phyloP scores from a whole-genome alignment of 2,797 vertebrate species.

The Triplophysa bombifrons region DNA sequence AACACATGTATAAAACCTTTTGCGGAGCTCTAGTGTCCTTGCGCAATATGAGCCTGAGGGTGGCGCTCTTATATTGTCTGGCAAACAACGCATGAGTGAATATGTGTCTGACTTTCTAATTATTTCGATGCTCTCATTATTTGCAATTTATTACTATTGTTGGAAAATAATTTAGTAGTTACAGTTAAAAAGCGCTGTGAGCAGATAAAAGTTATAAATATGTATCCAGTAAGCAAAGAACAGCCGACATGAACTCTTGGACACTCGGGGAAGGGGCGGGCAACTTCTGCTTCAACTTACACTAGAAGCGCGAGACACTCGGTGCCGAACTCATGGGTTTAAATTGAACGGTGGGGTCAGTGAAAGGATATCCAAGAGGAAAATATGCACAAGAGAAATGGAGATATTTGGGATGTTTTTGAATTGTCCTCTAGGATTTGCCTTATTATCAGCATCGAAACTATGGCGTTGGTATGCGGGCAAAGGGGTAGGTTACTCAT shows the following conservation, averaged over 20 bases:
- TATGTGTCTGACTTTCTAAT: too few species aligned
- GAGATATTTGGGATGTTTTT: slow-evolving; percentile 61
- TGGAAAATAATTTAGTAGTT: too few species aligned
- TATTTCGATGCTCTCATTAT: too few species aligned
- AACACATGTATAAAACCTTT: too few species aligned
- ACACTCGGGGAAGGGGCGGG: slow-evolving; percentile 64
- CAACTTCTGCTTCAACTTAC: slow-evolving; percentile 47
- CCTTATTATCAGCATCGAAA: slow-evolving; percentile 61
- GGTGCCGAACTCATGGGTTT: slow-evolving; percentile 1
- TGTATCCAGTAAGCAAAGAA: slow-evolving; percentile 65
- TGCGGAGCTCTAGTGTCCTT: too few species aligned
- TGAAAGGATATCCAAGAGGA: slow-evolving; percentile 33
- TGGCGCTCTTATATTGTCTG: too few species aligned
- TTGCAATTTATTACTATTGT: too few species aligned
- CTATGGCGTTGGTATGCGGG: slow-evolving; percentile 56
- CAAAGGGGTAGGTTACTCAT: slow-evolving; percentile 72
- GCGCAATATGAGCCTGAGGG: too few species aligned
- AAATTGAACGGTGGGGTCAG: slow-evolving; percentile 2
- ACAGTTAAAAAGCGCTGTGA: too few species aligned
- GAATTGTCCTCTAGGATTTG: slow-evolving; percentile 63
- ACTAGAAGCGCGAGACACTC: slow-evolving; percentile 24
- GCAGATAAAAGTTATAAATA: background rate
- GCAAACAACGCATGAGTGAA: too few species aligned
- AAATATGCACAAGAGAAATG: slow-evolving; percentile 70
- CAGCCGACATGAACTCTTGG: slow-evolving; percentile 9